Evolutionary conservation across 2,113 vertebrate species (phyloP), one percentile per base, ranked within the genome.

Genomic region (Peromyscus californicus): DNA sequence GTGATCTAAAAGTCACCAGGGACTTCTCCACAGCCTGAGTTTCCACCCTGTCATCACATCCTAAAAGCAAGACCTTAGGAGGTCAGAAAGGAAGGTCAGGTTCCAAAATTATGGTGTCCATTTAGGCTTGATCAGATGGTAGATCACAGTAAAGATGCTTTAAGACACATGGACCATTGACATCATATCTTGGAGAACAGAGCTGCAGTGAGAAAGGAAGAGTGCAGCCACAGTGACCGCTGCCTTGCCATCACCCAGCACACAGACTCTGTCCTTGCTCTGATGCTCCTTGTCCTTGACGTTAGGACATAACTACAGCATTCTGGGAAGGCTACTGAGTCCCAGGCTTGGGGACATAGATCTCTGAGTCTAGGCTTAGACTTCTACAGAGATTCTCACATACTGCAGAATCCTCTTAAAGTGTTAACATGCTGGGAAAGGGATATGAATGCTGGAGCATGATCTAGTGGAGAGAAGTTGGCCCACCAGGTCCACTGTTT

Each of bases 321-420:
- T 95, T 84, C 59, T 33, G 1, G 4, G 63, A 84, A 39, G 4
- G 69, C 7, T 51, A 63, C 42, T 36, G 76, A 39, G 65, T 65
- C 59, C 17, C 9, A 72, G 39, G 61, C 75, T 67, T 61, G 51
- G 48, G 78, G 17, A 88, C 36, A 42, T 10, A 33, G 4, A 67
- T 45, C 31, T 92, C 45, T 57, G 24, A 82, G 29, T 54, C 65
- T 26, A 31, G n/a, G 36, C 33, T 90, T 85, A 42, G 63, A 82
- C 33, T 95, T 87, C 82, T 83, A 86, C 90, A 91, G 26, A 91
- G 33, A 91, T 24, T 78, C 5, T 85, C 72, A 67, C 31, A 57
- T 76, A 82, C 31, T 90, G 2, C 15, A 76, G 97, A 84, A 92
- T 54, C 13, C 21, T 95, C 54, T 33, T 87, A 45, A 74, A 84